phyloP scores from a whole-genome alignment of 2,797 vertebrate species.

The Crenuchus spilurus region DNA sequence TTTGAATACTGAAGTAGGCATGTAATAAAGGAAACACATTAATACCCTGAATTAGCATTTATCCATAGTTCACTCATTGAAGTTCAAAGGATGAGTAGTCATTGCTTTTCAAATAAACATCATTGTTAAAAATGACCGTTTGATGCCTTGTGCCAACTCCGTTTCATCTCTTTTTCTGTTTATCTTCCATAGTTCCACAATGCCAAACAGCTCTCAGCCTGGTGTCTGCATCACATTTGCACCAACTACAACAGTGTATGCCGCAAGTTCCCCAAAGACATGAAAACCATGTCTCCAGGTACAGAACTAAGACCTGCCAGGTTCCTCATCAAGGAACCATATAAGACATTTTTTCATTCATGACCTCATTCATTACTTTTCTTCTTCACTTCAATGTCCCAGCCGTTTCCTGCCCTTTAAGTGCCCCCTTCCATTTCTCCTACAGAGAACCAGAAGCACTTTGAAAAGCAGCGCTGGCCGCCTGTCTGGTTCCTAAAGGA shows the following conservation, averaged over 20 bases:
- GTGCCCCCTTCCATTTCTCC: not conserved
- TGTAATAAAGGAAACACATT: conserved; percentile 36
- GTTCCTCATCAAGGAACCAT: no score
- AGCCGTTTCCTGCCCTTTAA: not conserved
- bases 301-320: conserved; percentile 34
- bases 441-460: conserved; percentile 86
- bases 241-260: conserved; percentile 93
- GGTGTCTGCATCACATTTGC: conserved; percentile 94
- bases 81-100: conserved; percentile 47
- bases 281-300: conserved; percentile 90
- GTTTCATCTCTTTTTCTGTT: conserved; percentile 26
- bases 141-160: conserved; percentile 35
- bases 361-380: not conserved
- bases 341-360: not conserved
- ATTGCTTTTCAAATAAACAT: conserved; percentile 52
- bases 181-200: conserved; percentile 84
- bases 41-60: conserved; percentile 45
- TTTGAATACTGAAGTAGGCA: conserved; percentile 36
- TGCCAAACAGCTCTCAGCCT: conserved; percentile 84
- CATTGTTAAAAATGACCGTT: conserved; percentile 42
- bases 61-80: conserved; percentile 38
- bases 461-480: conserved; percentile 90
- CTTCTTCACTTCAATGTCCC: conserved; percentile 1
- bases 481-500: conserved; percentile 93
- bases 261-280: conserved; percentile 90